phyloP scores from a whole-genome alignment of 1,140 invertebrate species.

The Periplaneta americana region DNA sequence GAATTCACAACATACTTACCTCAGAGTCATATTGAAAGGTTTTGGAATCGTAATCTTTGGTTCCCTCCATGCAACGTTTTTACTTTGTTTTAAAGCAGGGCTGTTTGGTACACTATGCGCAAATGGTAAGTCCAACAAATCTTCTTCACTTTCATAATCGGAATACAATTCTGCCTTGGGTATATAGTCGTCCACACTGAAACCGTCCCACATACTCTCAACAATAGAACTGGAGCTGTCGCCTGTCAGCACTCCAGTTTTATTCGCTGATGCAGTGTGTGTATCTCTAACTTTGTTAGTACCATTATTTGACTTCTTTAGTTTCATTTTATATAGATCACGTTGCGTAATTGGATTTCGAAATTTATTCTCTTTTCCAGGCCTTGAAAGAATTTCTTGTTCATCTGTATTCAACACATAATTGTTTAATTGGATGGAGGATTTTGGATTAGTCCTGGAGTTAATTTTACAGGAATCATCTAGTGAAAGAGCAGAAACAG shows the following conservation, averaged over 20 bases:
- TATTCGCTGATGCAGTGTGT: background rate
- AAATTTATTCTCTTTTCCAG: background rate
- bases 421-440: background rate
- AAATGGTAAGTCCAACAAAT: background rate
- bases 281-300: conserved; percentile 5
- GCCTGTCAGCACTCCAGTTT: background rate
- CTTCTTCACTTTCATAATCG: conserved; percentile 12
- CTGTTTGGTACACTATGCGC: conserved; percentile 46
- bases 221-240: conserved; percentile 17
- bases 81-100: conserved; percentile 34
- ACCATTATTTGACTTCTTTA: background rate
- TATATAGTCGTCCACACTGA: conserved; percentile 27
- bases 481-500: background rate
- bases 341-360: background rate
- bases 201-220: conserved; percentile 29
- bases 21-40: conserved; percentile 59
- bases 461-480: background rate
- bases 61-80: conserved; percentile 35
- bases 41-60: conserved; percentile 46
- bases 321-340: background rate
- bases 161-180: conserved; percentile 20
- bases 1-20: conserved; percentile 37
- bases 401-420: background rate
- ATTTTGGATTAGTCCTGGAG: background rate
- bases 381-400: background rate